These are phyloP conservation scores for pig (Sus scrofa) DNA, from an alignment of 2,113 vertebrate genomes.

Conservation along the genomic window DNA sequence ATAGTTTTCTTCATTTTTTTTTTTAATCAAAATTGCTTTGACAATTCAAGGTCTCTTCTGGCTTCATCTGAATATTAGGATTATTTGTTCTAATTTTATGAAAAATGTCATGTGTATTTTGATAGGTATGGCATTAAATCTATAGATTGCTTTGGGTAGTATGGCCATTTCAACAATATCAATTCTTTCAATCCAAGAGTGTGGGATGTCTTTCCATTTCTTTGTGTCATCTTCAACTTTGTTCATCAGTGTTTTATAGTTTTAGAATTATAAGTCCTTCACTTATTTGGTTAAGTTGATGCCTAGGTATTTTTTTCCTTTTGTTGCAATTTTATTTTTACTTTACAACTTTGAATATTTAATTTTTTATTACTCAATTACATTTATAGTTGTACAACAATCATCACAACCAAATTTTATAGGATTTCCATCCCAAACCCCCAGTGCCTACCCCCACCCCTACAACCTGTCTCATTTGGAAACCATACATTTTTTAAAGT, in stretches of 20 bases:
- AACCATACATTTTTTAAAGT: too few species aligned
- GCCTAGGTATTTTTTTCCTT: not conserved
- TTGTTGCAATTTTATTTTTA: not conserved
- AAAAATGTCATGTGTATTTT: not conserved
- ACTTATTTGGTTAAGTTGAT: not conserved
- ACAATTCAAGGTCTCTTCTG: not conserved
- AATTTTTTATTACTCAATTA: too few species aligned
- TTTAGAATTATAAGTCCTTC: not conserved
- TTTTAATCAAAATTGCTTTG: not conserved
- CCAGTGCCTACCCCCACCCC: too few species aligned
- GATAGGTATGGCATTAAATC: not conserved
- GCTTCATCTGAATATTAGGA: not conserved
- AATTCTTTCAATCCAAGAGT: not conserved
- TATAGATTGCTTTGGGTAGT: not conserved
- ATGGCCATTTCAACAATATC: not conserved
- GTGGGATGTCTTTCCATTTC: not conserved
- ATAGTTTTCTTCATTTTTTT: too few species aligned
- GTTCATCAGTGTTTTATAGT: not conserved
- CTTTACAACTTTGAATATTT: too few species aligned
- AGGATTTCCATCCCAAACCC: too few species aligned
- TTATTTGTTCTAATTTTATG: not conserved
- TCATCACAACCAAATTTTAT: too few species aligned
- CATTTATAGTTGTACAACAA: too few species aligned
- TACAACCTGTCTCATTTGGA: too few species aligned
- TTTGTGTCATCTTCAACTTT: not conserved